Percentiles rank a stretch among this genome's conserved stretches.
Conservation (phyloP, 1,140 invertebrate genomes). For the Wasmannia auropunctata region DNA sequence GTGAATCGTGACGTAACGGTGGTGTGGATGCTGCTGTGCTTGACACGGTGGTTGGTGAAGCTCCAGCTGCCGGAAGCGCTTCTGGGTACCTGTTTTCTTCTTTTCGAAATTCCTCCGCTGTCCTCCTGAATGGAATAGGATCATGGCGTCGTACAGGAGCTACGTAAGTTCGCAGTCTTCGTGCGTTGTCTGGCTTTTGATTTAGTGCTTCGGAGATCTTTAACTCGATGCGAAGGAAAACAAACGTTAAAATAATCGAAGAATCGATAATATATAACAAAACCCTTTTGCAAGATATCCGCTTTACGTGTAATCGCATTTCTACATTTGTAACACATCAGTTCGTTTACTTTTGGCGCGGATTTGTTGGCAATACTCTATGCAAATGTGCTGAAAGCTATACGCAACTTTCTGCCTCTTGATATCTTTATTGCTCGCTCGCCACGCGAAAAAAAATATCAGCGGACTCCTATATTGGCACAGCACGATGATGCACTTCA, state of each 20-base stretch:
- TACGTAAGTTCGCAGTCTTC: slow-evolving; percentile 80
- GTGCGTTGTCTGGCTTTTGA: background rate
- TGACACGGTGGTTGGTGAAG: slow-evolving; percentile 59
- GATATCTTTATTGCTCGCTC: background rate
- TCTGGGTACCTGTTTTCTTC: background rate
- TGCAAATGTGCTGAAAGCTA: background rate
- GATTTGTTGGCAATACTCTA: background rate
- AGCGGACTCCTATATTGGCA: background rate
- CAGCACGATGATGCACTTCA: background rate
- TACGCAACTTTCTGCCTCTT: background rate
- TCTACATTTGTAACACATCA: background rate
- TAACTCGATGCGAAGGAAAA: background rate
- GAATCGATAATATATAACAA: background rate
- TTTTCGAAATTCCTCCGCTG: slow-evolving; percentile 23
- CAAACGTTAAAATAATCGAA: slow-evolving; percentile 1
- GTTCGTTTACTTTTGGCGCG: background rate
- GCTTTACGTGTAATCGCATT: background rate
- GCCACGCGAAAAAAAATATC: slow-evolving; percentile 12
- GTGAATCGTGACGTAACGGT: slow-evolving; percentile 39
- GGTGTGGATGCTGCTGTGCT: slow-evolving; percentile 43
- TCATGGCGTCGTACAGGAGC: slow-evolving; percentile 82
- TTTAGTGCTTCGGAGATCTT: background rate
- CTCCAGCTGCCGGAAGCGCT: slow-evolving; percentile 46
- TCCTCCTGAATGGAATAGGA: slow-evolving; percentile 15
- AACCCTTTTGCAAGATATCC: background rate